Conservation (phyloP, 2,888 invertebrate species). For the Thereva nobilitata region DNA sequence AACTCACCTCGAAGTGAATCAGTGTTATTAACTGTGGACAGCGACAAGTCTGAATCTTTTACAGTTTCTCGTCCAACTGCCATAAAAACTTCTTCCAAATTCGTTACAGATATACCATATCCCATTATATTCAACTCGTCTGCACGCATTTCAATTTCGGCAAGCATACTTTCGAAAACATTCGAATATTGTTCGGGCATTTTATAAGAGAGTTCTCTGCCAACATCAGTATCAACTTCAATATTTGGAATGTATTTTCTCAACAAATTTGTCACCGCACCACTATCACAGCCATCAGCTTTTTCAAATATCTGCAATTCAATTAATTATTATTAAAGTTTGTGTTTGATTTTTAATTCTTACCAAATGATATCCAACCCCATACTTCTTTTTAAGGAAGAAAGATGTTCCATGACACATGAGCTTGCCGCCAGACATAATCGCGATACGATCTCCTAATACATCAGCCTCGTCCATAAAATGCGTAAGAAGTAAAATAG, state of each 20-base stretch:
- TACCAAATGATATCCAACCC: constrained; percentile 79
- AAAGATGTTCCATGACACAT: constrained; percentile 81
- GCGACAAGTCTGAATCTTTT: background rate
- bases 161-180: constrained; percentile 70
- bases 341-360: constrained; percentile 25
- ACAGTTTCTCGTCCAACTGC: constrained; percentile 64
- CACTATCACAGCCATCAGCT: constrained; percentile 59
- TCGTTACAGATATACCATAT: constrained; percentile 83
- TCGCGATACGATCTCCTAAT: constrained; percentile 84
- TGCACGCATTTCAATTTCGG: constrained; percentile 67
- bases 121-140: constrained; percentile 68
- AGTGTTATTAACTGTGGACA: background rate
- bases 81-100: constrained; percentile 89
- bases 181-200: constrained; percentile 66
- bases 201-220: constrained; percentile 74
- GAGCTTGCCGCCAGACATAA: constrained; percentile 80
- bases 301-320: constrained; percentile 59
- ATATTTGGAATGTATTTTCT: constrained; percentile 68
- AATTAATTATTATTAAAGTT: background rate
- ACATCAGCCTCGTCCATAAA: constrained; percentile 92
- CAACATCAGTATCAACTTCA: constrained; percentile 71
- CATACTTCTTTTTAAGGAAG: constrained; percentile 81
- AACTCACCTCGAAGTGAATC: background rate
- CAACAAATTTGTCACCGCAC: constrained; percentile 65
- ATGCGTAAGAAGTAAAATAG: constrained; percentile 81